A percentile compares a stretch with the other conserved stretches of the same genome.
phyloP scores from a whole-genome alignment of 2,888 invertebrate genomes.

The Meteorus colon region DNA sequence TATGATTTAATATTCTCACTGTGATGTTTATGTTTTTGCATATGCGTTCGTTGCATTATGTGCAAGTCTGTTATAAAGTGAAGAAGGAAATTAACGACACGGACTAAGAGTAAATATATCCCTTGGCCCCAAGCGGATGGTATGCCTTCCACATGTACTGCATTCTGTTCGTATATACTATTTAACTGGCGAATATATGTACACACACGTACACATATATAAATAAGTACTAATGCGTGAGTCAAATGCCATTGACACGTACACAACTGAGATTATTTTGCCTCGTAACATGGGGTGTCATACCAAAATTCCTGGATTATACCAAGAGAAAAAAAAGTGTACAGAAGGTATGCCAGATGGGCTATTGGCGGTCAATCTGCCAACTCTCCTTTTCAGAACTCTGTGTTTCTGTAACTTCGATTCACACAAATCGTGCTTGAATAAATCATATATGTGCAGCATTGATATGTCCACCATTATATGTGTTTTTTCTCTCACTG shows the following conservation, averaged over 20 bases:
- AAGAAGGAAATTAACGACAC: slow-evolving; percentile 35
- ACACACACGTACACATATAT: background rate
- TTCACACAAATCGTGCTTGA: background rate
- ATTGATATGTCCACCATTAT: background rate
- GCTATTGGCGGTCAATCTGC: slow-evolving; percentile 25
- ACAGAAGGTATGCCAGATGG: slow-evolving; percentile 26
- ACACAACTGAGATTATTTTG: background rate
- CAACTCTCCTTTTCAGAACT: background rate
- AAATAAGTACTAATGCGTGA: background rate
- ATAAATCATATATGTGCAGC: background rate
- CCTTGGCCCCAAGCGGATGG: slow-evolving; percentile 34
- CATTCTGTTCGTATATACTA: slow-evolving; percentile 39
- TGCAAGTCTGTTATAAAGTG: slow-evolving; percentile 8
- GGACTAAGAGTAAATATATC: slow-evolving; percentile 43
- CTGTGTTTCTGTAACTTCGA: background rate
- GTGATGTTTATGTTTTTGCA: background rate
- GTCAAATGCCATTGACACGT: background rate
- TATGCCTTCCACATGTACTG: slow-evolving; percentile 34
- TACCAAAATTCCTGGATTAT: slow-evolving; percentile 1
- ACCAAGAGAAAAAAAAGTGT: background rate
- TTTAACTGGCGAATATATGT: background rate
- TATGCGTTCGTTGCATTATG: background rate
- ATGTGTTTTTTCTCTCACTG: background rate
- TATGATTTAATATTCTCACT: slow-evolving; percentile 13
- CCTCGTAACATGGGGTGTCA: slow-evolving; percentile 16